Evolutionary conservation across 1,140 invertebrate genomes (phyloP).

Genomic region (Acromyrmex charruanus): DNA sequence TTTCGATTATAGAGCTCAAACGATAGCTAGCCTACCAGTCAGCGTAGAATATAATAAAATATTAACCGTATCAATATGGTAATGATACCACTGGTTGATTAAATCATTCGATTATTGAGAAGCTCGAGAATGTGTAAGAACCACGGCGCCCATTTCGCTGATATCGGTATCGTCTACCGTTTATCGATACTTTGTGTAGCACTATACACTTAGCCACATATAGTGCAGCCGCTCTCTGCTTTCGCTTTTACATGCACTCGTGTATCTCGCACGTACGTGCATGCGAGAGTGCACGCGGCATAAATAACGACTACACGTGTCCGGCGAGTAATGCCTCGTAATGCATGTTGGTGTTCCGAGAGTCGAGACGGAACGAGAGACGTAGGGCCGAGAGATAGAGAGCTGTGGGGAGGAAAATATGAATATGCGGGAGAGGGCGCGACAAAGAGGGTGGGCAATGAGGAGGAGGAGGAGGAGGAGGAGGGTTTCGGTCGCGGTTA

Average conservation of each 20-base stretch:
- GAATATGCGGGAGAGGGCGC: slow-evolving; percentile 50
- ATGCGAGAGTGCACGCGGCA: slow-evolving; percentile 39
- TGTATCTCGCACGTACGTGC: slow-evolving; percentile 21
- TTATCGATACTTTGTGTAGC: slow-evolving; percentile 49
- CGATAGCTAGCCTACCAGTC: neutral
- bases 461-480: neutral
- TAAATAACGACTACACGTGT: slow-evolving; percentile 63
- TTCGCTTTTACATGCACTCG: slow-evolving; percentile 23
- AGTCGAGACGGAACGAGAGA: slow-evolving; percentile 25
- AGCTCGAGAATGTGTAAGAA: slow-evolving; percentile 13
- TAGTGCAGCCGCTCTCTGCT: neutral
- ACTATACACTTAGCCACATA: slow-evolving; percentile 18
- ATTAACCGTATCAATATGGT: slow-evolving; percentile 33
- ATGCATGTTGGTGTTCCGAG: slow-evolving; percentile 49
- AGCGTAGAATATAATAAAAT: neutral
- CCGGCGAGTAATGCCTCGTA: slow-evolving; percentile 66
- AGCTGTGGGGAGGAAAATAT: slow-evolving; percentile 37
- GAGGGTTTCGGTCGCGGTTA: slow-evolving; percentile 23
- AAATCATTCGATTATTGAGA: slow-evolving; percentile 46
- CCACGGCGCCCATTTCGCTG: neutral
- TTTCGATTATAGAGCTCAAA: neutral
- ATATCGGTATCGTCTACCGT: slow-evolving; percentile 45
- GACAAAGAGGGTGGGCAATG: neutral
- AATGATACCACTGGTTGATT: slow-evolving; percentile 20
- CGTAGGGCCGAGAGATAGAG: slow-evolving; percentile 29